phyloP scores from a whole-genome alignment of 2,888 invertebrate species.

The Ormyrus thymus region DNA sequence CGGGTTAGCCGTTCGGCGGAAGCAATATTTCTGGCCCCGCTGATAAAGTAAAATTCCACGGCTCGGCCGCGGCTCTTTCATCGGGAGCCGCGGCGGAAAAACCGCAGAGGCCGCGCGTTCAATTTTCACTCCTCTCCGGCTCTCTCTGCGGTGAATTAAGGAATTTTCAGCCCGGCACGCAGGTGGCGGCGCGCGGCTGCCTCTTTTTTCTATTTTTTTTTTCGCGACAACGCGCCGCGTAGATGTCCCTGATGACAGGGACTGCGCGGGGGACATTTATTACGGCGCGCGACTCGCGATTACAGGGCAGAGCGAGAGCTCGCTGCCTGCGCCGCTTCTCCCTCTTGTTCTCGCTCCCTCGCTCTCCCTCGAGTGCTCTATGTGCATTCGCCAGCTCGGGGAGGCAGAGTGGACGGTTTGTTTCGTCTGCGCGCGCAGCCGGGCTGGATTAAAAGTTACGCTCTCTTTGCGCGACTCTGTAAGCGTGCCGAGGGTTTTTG shows the following conservation, averaged over 20 bases:
- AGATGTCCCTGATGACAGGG: constrained; percentile 71
- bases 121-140: constrained; percentile 32
- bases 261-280: constrained; percentile 68
- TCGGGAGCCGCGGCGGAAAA: constrained; percentile 6
- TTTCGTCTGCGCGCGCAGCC: constrained; percentile 12
- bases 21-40: neutral
- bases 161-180: constrained; percentile 42
- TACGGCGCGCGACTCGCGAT: constrained; percentile 73
- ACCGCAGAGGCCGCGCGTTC: constrained; percentile 37
- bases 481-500: neutral
- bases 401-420: constrained; percentile 17
- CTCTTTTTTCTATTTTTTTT: neutral
- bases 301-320: constrained; percentile 69
- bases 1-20: too few relatives aligned
- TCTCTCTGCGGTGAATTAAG: constrained; percentile 43
- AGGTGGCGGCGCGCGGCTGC: constrained; percentile 20
- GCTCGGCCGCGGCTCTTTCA: constrained; percentile 1
- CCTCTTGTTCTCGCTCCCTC: too few relatives aligned
- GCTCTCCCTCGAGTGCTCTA: neutral
- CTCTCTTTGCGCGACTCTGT: too few relatives aligned
- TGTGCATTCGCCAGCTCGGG: too few relatives aligned
- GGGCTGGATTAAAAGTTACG: too few relatives aligned
- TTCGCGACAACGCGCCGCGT: constrained; percentile 13
- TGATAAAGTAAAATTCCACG: constrained; percentile 23
- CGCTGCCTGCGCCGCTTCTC: constrained; percentile 42